Conservation (phyloP, 2,113 vertebrate species). For the Paracanthobrama guichenoti region DNA sequence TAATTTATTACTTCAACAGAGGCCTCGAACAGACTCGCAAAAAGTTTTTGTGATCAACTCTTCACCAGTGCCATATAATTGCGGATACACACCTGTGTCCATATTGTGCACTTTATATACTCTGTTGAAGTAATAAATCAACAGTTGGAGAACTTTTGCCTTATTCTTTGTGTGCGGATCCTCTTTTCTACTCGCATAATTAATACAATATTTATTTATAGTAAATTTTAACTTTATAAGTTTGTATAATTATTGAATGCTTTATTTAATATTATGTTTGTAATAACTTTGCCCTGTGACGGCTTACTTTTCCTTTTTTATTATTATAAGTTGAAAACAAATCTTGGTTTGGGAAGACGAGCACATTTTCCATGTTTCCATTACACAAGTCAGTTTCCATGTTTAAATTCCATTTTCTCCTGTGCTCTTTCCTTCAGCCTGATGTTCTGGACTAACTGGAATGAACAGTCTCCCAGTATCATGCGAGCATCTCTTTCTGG, state of each 20-base stretch:
- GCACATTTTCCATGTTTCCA: not conserved
- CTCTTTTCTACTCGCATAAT: too few relatives aligned
- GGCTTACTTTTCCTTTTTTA: too few relatives aligned
- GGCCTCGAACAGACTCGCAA: too few relatives aligned
- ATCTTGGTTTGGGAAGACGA: not conserved
- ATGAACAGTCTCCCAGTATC: slow-evolving; percentile 94
- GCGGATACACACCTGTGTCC: too few relatives aligned
- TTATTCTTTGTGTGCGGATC: too few relatives aligned
- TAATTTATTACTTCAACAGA: too few relatives aligned
- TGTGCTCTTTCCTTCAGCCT: slow-evolving; percentile 70
- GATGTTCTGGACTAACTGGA: slow-evolving; percentile 99
- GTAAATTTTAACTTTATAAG: not conserved
- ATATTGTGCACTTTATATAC: too few relatives aligned
- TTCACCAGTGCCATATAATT: too few relatives aligned
- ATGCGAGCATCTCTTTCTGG: slow-evolving; percentile 93
- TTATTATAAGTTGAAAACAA: not conserved
- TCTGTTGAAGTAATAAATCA: too few relatives aligned
- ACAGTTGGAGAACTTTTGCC: too few relatives aligned
- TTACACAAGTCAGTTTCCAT: not conserved
- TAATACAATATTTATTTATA: too few relatives aligned
- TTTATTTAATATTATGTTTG: not conserved
- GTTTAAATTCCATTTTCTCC: not conserved
- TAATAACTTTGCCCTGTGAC: not conserved
- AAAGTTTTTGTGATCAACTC: too few relatives aligned
- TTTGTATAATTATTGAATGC: not conserved